phyloP scores from a whole-genome alignment of 2,797 vertebrate genomes.

The Aeoliscus strigatus region DNA sequence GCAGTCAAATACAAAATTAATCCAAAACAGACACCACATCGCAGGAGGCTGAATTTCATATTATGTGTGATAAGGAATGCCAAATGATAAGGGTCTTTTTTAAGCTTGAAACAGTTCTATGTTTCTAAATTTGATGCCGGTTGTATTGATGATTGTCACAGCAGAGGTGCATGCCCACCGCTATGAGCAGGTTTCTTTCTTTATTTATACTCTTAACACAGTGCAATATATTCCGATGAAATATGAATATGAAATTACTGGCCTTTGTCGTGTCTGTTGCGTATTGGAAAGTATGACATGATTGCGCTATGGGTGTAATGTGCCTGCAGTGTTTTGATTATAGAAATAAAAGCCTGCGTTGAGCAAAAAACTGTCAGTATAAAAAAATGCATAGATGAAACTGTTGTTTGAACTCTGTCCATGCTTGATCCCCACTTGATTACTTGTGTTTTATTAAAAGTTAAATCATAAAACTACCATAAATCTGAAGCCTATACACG shows the following conservation, averaged over 20 bases:
- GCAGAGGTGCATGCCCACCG: constrained; percentile 3
- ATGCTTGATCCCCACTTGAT: background rate
- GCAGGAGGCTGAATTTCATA: too few species aligned
- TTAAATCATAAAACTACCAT: too few species aligned
- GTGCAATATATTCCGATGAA: constrained; percentile 25
- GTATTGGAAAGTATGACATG: constrained; percentile 54
- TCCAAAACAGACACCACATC: background rate
- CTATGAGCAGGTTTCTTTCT: constrained; percentile 17
- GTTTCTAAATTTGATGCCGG: too few species aligned
- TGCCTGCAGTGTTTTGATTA: constrained; percentile 17
- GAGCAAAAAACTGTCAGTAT: constrained; percentile 4
- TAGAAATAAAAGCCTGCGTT: constrained; percentile 3
- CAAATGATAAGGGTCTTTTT: too few species aligned
- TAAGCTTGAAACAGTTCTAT: too few species aligned
- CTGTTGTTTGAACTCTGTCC: background rate
- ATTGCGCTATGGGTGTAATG: constrained; percentile 22
- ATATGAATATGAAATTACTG: too few species aligned
- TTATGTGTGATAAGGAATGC: too few species aligned
- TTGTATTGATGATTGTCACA: too few species aligned
- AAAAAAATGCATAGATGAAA: background rate
- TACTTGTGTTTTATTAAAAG: background rate
- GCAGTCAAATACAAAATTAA: background rate
- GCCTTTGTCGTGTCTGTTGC: constrained; percentile 18
- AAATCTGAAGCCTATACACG: background rate
- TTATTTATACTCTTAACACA: constrained; percentile 16